Base-by-base conservation (phyloP, 2,113 vertebrate genomes). In the Canis aureus region DNA sequence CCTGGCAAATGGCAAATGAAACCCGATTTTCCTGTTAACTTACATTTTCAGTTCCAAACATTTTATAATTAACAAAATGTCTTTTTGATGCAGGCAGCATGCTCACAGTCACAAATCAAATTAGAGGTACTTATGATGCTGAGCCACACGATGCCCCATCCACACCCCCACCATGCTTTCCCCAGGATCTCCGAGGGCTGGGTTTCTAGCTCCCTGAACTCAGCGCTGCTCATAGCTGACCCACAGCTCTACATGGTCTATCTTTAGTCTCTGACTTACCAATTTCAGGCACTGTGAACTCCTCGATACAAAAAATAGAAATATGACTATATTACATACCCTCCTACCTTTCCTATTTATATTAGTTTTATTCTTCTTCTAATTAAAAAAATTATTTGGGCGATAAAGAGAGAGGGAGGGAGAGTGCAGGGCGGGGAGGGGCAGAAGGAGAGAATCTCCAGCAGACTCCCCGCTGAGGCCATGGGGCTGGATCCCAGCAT, bases 221-320 rank as follows among this genome's bases (percentile, higher is more conserved):
- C 0, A 0, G 8, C 1, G 5, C 79, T 20, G 32, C 81, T 32
- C 12, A 0, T 22, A 4, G 23, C 3, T 12, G 11, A 29, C 15
- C 53, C 1, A 16, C 7, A 4, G 81, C 57, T 35, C 25, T 1
- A 3, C 20, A 0, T 1, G 0, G 38, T 27, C 29, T 1, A 0
- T 20, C 64, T 88, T 57, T 7, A 2, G 38, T 19, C 29, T 6
- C 49, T 4, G 57, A 66, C 59, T 29, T 11, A 3, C 23, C 87
- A 32, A 8, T 20, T 80, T 73, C 32, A 32, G 74, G 19, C 3
- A 11, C 43, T 0, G 3, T 0, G 11, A 22, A 5, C 73, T 62
- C 79, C 71, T 60, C 43, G 9, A 1, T 0, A 3, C 25, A 32
- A 43, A 43, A 71, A 62, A 25, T 35, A 27, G 80, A 53, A 11